These are phyloP conservation scores for Drosophila ambigua DNA, from an alignment of 1,140 invertebrate species.

Conservation along the genomic window DNA sequence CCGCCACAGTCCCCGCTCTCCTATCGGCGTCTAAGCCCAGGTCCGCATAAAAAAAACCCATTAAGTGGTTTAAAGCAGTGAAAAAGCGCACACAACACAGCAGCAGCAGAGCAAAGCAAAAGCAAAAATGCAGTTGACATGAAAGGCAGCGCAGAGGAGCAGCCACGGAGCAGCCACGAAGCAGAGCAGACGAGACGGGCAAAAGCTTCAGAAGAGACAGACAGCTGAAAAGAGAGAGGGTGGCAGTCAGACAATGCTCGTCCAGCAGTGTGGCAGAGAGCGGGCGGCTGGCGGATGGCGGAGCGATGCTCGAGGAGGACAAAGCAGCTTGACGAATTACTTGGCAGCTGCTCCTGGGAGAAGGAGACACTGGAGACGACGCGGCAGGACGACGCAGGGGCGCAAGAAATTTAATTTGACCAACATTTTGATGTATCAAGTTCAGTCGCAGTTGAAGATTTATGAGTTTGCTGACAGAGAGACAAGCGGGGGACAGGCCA, in stretches of 20 bases:
- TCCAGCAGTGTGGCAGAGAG: slow-evolving; percentile 21
- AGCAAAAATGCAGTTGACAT: slow-evolving; percentile 75
- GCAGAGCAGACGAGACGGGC: slow-evolving; percentile 14
- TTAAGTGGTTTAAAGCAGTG: slow-evolving; percentile 74
- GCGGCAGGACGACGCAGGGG: slow-evolving; percentile 1
- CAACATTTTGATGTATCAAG: slow-evolving; percentile 63
- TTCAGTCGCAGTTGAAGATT: slow-evolving; percentile 46
- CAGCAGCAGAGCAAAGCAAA: slow-evolving; percentile 62
- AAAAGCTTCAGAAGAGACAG: not conserved
- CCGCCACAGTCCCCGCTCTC: not conserved
- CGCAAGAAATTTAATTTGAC: slow-evolving; percentile 70
- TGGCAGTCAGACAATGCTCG: slow-evolving; percentile 23
- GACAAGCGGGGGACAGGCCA: no score
- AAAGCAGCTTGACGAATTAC: slow-evolving; percentile 77
- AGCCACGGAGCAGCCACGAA: slow-evolving; percentile 1
- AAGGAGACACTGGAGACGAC: not conserved
- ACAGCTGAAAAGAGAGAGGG: slow-evolving; percentile 10
- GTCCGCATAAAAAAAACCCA: slow-evolving; percentile 62
- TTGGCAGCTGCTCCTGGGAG: slow-evolving; percentile 56
- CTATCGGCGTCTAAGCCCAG: slow-evolving; percentile 46
- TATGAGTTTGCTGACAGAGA: slow-evolving; percentile 51
- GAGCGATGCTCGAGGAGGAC: slow-evolving; percentile 37
- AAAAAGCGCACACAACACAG: slow-evolving; percentile 70
- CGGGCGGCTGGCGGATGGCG: not conserved
- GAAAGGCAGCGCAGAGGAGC: slow-evolving; percentile 47